phyloP scores from a whole-genome alignment of 2,113 vertebrate genomes.

The Upupa epops region DNA sequence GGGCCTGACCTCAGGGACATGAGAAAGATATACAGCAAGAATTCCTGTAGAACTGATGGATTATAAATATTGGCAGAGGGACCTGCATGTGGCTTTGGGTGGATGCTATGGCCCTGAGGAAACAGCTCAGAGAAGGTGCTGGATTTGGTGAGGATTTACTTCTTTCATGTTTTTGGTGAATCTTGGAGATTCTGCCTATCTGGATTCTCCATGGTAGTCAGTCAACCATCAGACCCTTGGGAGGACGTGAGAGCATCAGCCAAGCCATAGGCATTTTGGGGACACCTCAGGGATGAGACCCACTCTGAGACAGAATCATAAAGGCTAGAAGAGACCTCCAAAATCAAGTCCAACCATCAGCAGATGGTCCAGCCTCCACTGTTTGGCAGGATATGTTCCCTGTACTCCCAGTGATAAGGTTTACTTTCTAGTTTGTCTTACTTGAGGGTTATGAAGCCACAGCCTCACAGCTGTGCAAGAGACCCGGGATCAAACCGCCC shows the following conservation, averaged over 20 bases:
- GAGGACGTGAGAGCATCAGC: not conserved
- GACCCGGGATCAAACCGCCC: not conserved
- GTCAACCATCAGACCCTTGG: not conserved
- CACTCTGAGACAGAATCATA: not conserved
- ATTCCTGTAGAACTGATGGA: not conserved
- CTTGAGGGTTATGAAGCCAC: not conserved
- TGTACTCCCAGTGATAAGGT: not conserved
- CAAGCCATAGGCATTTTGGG: not conserved
- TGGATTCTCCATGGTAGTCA: not conserved
- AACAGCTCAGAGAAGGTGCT: not conserved
- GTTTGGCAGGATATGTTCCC: not conserved
- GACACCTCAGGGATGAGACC: not conserved
- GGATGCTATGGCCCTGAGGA: not conserved
- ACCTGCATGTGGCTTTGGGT: not conserved
- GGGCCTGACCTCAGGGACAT: not conserved
- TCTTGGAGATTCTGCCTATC: not conserved
- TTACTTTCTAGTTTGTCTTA: not conserved
- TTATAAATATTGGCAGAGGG: not conserved
- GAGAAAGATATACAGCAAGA: not conserved
- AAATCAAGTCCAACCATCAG: not conserved
- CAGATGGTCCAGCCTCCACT: not conserved
- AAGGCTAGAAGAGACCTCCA: too few species aligned
- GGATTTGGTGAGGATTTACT: not conserved
- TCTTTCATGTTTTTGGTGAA: accelerated
- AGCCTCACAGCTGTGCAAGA: not conserved